phyloP scores from a whole-genome alignment of 1,140 invertebrate genomes.

The Zaprionus nigranus region DNA sequence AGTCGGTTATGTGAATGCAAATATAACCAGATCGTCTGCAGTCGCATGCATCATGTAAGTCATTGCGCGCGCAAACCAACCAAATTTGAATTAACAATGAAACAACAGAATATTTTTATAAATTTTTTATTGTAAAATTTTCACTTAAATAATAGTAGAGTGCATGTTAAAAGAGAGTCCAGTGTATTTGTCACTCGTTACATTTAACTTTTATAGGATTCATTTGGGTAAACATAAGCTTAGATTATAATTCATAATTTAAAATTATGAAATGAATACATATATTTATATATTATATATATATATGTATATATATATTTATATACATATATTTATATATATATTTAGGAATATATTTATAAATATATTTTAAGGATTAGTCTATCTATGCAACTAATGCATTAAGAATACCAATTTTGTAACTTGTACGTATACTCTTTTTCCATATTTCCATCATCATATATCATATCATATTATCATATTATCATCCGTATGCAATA shows the following conservation, averaged over 20 bases:
- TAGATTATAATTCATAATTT: constrained; percentile 61
- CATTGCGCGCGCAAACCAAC: not conserved
- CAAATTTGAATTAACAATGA: not conserved
- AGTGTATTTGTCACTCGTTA: constrained; percentile 41
- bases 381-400: constrained; percentile 53
- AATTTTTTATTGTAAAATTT: constrained; percentile 44
- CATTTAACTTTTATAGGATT: constrained; percentile 53
- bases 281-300: constrained; percentile 39
- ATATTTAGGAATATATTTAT: constrained; percentile 26
- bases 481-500: constrained; percentile 58
- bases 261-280: constrained; percentile 61
- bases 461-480: constrained; percentile 36
- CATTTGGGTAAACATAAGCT: constrained; percentile 56
- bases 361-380: constrained; percentile 70
- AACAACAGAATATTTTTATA: not conserved
- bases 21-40: constrained; percentile 9
- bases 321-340: constrained; percentile 40
- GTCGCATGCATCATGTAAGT: constrained; percentile 2
- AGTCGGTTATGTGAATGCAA: constrained; percentile 10
- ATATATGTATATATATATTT: constrained; percentile 44
- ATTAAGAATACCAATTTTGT: constrained; percentile 78
- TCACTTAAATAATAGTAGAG: constrained; percentile 45
- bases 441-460: constrained; percentile 53
- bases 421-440: constrained; percentile 80
- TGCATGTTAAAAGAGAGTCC: constrained; percentile 44